Percentiles rank a stretch among this genome's conserved stretches.
These are phyloP conservation scores for Podarcis muralis DNA, from an alignment of 2,113 vertebrate genomes.

Conservation along the genomic window DNA sequence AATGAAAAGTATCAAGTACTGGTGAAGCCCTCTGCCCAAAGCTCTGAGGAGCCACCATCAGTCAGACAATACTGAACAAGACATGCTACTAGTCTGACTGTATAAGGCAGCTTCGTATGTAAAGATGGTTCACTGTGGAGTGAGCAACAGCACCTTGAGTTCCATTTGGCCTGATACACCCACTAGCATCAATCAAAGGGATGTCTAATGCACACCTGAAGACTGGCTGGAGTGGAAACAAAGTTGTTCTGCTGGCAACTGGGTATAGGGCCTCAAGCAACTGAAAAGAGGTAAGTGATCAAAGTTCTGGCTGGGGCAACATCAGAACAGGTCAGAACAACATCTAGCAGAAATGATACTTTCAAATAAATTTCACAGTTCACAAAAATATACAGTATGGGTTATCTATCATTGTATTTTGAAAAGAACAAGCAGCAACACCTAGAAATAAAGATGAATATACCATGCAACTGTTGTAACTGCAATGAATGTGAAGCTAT, in stretches of 20 bases:
- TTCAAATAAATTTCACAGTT: not conserved
- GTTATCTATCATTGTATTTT: not conserved
- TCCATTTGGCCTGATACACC: not conserved
- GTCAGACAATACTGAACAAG: not conserved
- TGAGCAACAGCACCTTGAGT: not conserved
- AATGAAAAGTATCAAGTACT: not conserved
- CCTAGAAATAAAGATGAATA: not conserved
- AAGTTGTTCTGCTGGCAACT: not conserved
- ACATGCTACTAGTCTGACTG: not conserved
- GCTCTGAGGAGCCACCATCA: not conserved
- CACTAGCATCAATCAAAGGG: not conserved
- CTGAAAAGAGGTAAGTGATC: not conserved
- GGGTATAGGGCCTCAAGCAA: not conserved
- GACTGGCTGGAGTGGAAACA: not conserved
- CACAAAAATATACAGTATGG: not conserved
- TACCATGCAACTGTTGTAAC: not conserved
- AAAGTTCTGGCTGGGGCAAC: not conserved
- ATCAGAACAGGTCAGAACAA: not conserved
- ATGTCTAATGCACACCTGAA: not conserved
- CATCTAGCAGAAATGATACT: not conserved
- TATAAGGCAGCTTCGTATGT: not conserved
- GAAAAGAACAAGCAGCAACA: not conserved
- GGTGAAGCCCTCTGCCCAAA: not conserved
- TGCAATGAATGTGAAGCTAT: not conserved
- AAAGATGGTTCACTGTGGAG: not conserved